Evolutionary conservation across 2,888 invertebrate species (phyloP).

Genomic region (Macropis europaea): DNA sequence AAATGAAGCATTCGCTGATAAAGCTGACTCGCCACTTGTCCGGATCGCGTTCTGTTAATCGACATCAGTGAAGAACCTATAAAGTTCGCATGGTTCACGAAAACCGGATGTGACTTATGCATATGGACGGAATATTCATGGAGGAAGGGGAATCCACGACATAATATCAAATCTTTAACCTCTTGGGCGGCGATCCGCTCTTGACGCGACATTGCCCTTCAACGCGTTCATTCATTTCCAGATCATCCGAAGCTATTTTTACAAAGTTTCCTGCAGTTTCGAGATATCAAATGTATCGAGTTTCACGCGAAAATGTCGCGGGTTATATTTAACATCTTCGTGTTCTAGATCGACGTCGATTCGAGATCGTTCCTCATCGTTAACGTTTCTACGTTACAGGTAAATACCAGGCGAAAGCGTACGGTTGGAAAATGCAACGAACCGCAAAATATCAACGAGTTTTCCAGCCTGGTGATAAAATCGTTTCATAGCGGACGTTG

Average conservation of each 20-base stretch:
- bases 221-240: background rate
- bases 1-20: slow-evolving; percentile 4
- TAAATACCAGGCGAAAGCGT: background rate
- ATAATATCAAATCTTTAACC: slow-evolving; percentile 1
- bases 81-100: background rate
- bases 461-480: background rate
- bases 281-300: no score
- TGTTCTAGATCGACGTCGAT: no score
- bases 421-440: background rate
- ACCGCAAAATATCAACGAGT: slow-evolving; percentile 10
- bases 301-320: no score
- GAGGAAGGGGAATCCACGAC: slow-evolving; percentile 7
- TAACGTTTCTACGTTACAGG: background rate
- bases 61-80: background rate
- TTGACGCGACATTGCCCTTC: background rate
- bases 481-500: background rate
- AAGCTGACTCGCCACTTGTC: background rate
- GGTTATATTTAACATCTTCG: no score
- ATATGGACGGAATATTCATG: slow-evolving; percentile 5
- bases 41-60: background rate
- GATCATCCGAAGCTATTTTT: background rate
- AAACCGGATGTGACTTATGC: slow-evolving; percentile 8
- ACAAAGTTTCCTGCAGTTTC: no score
- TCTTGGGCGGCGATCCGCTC: no score
- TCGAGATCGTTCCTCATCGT: no score